Percentiles rank a stretch among this genome's conserved stretches.
Conservation (phyloP, 2,113 vertebrate species). For the Otus sunia region DNA sequence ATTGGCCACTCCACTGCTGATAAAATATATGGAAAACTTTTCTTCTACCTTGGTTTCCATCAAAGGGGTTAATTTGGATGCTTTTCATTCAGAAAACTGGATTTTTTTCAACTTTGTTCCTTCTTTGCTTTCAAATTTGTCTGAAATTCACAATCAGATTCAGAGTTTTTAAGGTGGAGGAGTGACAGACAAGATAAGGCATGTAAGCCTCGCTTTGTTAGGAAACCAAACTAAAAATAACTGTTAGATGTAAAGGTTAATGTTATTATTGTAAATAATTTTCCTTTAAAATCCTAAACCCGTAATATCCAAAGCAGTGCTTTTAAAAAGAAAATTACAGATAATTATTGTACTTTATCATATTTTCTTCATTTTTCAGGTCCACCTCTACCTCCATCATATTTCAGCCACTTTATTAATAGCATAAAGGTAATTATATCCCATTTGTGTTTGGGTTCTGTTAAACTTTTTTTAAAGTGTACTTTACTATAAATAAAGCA, state of each 20-base stretch:
- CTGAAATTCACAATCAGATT: neutral
- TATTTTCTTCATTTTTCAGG: conserved; percentile 65
- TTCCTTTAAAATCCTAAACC: neutral
- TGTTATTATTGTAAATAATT: neutral
- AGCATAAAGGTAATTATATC: conserved; percentile 72
- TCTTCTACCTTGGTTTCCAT: neutral
- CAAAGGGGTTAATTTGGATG: neutral
- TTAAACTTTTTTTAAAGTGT: neutral
- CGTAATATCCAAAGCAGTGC: neutral
- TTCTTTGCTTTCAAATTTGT: neutral
- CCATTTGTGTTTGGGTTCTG: neutral
- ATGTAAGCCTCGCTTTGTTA: neutral
- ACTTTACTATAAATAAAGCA: neutral
- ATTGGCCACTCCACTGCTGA: neutral
- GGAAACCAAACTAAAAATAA: neutral
- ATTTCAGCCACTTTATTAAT: conserved; percentile 74
- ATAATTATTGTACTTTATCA: neutral
- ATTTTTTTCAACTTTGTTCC: neutral
- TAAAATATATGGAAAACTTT: neutral
- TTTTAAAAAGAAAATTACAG: conserved; percentile 7
- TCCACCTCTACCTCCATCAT: conserved; percentile 68
- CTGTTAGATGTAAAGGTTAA: conserved; percentile 23
- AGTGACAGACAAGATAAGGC: neutral
- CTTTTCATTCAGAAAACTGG: neutral
- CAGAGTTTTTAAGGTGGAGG: neutral